These are phyloP conservation scores for Rhyzopertha dominica DNA, from an alignment of 1,140 invertebrate genomes.

Conservation along the genomic window DNA sequence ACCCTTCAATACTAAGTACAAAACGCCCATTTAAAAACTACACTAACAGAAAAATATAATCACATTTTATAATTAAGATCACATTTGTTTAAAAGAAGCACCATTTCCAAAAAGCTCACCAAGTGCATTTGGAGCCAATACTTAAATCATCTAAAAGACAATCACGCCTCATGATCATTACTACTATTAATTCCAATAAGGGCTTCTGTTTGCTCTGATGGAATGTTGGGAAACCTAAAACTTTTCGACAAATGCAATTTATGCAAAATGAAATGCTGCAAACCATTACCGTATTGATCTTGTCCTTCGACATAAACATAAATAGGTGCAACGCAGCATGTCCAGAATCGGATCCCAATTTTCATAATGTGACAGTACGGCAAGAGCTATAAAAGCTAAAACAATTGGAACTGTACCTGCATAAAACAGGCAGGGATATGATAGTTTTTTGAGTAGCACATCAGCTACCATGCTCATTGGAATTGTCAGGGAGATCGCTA, in stretches of 20 bases:
- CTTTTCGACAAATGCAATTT: slow-evolving; percentile 17
- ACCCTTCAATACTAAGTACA: no score
- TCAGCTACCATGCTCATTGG: slow-evolving; percentile 81
- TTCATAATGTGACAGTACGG: slow-evolving; percentile 73
- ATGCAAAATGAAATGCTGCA: slow-evolving; percentile 8
- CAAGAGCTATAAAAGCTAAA: slow-evolving; percentile 69
- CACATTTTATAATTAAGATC: no score
- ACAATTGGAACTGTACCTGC: slow-evolving; percentile 75
- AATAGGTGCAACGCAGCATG: slow-evolving; percentile 52
- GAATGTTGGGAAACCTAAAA: slow-evolving; percentile 60
- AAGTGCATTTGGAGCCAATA: no score
- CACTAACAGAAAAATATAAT: no score
- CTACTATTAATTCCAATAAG: slow-evolving; percentile 60
- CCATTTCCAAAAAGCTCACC: no score
- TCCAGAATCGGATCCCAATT: slow-evolving; percentile 78
- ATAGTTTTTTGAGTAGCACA: slow-evolving; percentile 66
- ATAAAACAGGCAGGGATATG: slow-evolving; percentile 73
- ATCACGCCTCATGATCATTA: slow-evolving; percentile 53
- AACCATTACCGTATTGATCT: slow-evolving; percentile 32
- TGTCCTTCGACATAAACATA: slow-evolving; percentile 27
- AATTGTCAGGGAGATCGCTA: slow-evolving; percentile 77
- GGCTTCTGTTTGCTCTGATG: slow-evolving; percentile 68
- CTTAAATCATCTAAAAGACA: no score
- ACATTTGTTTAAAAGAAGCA: no score
- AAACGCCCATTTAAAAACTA: no score